These are phyloP conservation scores for Priapulus caudatus DNA, from an alignment of 2,888 invertebrate genomes.

Conservation along the genomic window DNA sequence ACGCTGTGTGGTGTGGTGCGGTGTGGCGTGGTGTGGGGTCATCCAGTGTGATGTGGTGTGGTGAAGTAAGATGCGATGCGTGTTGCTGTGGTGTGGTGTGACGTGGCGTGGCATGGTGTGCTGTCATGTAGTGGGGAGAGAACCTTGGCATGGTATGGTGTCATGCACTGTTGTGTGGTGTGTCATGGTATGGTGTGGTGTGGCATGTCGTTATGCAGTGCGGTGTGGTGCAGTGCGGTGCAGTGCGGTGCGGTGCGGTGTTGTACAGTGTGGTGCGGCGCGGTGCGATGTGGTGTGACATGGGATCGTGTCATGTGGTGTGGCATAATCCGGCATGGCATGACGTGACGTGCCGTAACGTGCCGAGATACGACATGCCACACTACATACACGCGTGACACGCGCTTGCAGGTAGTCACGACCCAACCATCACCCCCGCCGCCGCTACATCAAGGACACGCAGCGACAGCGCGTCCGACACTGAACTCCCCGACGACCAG, in stretches of 20 bases:
- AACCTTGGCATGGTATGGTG: not conserved
- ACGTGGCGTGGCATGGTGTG: conserved; percentile 1
- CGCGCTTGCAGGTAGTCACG: no score
- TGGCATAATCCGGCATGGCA: conserved; percentile 3
- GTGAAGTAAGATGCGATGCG: not conserved
- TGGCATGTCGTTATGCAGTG: not conserved
- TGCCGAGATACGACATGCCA: not conserved
- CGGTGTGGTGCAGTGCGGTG: conserved; percentile 3
- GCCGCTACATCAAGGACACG: no score
- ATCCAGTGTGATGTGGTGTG: not conserved
- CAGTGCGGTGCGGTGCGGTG: not conserved
- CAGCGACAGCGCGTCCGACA: no score
- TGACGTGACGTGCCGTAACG: not conserved
- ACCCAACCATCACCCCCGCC: no score
- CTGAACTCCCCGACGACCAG: no score
- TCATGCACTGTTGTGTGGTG: not conserved
- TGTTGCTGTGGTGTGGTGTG: not conserved
- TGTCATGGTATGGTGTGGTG: conserved; percentile 1
- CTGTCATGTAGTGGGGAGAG: not conserved
- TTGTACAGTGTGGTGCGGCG: not conserved
- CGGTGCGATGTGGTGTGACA: not conserved
- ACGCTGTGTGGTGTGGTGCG: not conserved
- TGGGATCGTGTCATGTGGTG: not conserved
- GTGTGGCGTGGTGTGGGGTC: not conserved
- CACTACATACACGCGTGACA: no score